Base-by-base conservation (phyloP, 2,113 vertebrate species). In the Nerophis ophidion region DNA sequence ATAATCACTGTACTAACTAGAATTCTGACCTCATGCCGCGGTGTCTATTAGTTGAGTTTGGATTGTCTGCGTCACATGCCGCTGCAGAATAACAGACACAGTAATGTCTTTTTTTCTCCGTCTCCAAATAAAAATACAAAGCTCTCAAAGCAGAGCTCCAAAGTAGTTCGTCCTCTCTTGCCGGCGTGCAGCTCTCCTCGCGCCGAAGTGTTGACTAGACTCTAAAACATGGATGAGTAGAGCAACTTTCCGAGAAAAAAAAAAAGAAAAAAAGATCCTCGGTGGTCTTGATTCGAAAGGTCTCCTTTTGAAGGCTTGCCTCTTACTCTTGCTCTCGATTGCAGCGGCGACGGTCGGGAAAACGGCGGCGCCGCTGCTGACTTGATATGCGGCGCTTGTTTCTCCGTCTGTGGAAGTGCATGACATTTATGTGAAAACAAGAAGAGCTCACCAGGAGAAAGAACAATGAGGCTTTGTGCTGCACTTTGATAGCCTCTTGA, bases 171-270 rank as follows among this genome's bases (percentile, higher is more conserved):
- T 60, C 70, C 55, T 77, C 69, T 56, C 57, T 64, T 70, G 71
- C 64, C 64, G 0, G 33, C 42, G 49, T 11, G 10, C 15, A 12
- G 55, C 61, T 63, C 60, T 69, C 66, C 69, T 74, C 48, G 62
- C 63, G 49, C 4, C 33, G 60, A 58, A 54, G 40, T 74, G 65
- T 76, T 74, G 68, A 72, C 75, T 63, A 60, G 65, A 61, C 46
- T 72, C 61, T 70, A 70, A 83, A 72, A 80, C 72, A 72, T 67
- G 55, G 65, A 76, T 76, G 68, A 71, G 51, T 61, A 55, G 26
- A 44, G 65, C 11, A 44, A 7, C 67, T 62, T 75, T 77, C 61
- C 63, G 46, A 3, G 4, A 3, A 26, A 26, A 77, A 65, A 57
- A 60, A 65, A 42, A 65, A 57, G 57, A 65, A 42, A 77, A 65